A percentile compares a stretch with the other conserved stretches of the same genome.
Evolutionary conservation across 2,113 vertebrate species (phyloP).

Genomic region (Perca flavescens): DNA sequence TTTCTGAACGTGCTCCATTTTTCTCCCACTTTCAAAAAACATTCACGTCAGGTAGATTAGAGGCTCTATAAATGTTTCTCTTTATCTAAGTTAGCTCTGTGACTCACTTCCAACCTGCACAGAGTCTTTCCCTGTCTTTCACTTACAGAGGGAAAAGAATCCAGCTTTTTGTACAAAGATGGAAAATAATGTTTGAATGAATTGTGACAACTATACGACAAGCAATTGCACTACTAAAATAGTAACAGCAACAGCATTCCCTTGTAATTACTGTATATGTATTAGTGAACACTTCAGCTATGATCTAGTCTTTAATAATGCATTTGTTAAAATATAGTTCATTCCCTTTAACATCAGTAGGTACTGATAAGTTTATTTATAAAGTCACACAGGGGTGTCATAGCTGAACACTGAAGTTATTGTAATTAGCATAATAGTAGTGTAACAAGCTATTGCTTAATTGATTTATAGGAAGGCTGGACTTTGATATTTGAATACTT

Average conservation of each 20-base stretch:
- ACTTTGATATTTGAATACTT: neutral
- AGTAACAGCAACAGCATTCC: neutral
- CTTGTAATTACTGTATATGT: neutral
- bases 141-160: slow-evolving; percentile 1
- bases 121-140: slow-evolving; percentile 35
- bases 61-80: slow-evolving; percentile 66
- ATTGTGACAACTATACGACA: neutral
- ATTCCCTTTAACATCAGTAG: neutral
- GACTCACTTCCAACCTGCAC: slow-evolving; percentile 46
- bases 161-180: neutral
- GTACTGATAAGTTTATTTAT: neutral
- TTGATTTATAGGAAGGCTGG: neutral
- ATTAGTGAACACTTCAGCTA: neutral
- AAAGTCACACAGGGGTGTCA: neutral
- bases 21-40: slow-evolving; percentile 66
- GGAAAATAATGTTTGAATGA: neutral
- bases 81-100: slow-evolving; percentile 42
- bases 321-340: neutral
- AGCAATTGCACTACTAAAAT: neutral
- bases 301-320: neutral
- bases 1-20: slow-evolving; percentile 61
- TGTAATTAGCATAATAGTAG: neutral
- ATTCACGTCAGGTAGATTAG: slow-evolving; percentile 70
- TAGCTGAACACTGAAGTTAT: neutral
- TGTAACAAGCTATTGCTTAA: neutral